Base-by-base conservation (phyloP, 1,140 invertebrate genomes). In the Drosophila bocqueti region DNA sequence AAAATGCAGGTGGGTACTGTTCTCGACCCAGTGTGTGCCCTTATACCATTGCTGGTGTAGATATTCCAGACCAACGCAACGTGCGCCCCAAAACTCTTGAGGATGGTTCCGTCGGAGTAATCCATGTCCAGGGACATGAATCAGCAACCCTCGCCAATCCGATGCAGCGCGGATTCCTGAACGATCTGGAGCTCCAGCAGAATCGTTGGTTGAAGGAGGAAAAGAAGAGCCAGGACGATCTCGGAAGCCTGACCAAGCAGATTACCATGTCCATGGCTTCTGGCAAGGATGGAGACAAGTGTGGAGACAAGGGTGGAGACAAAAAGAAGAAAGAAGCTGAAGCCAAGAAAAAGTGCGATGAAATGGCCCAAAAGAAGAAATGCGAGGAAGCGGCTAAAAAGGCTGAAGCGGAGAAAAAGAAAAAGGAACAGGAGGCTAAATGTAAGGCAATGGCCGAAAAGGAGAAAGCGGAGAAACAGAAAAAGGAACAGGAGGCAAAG, bases 161-260 rank as follows among this genome's bases (percentile, higher is more conserved):
- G 0, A 42, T 64, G 52, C 31, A 29, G 7, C 49, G 24, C 13
- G 13, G 16, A 21, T 58, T 64, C 50, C 50, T 58, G 3, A 26
- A 63, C 7, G 61, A 63, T 57, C 34, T 63, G 24, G 34, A 63
- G 34, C 13, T 38, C 1, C 49, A 42, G n/a, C 24, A 55, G 13
- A 55, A 21, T n/a, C 34, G 34, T 13, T 55, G 47, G 60, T 57
- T 29, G 13, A 57, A 24, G 24, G 21, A 38, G 34, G 40, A 57
- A 67, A 18, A 21, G 21, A 34, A 34, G 31, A 31, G 11, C 16
- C 18, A 24, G 55, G 50, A 31, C 7, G 36, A 42, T 42, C 9
- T 58, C 3, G n/a, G 10, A 42, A 21, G 7, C 10, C 36, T 42
- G 3, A 29, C 15, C 26, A 60, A 42, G 11, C 15, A 64, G 7